Base-by-base conservation (phyloP, 1,140 invertebrate genomes). In the Antheraea pernyi region DNA sequence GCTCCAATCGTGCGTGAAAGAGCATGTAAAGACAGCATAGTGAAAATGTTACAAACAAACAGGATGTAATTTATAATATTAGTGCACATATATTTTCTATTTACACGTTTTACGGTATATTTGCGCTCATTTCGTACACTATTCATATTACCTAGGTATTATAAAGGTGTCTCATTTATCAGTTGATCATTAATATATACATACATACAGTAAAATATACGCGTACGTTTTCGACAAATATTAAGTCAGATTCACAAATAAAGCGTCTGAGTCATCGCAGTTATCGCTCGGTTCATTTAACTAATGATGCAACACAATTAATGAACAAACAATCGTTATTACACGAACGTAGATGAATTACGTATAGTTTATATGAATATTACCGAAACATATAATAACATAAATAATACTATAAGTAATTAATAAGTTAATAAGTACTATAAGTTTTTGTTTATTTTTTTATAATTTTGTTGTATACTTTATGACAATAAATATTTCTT, bases 241-340 rank as follows among this genome's bases (percentile, higher is more conserved):
- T 53, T 53, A 53, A 53, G 46, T 53, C 46, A 53, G 46, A 53
- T 16, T 53, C 16, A 53, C 46, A 53, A 53, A 53, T 16, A 53
- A 53, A 5, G 10, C 46, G 46, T 6, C 46, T 53, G 46, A 53
- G 46, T 53, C 46, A 53, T 42, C 46, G 16, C 46, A 53, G 46
- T 53, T 53, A 53, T 53, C 46, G 46, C 46, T 53, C 46, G 46
- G 46, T n/a, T 53, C 11, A 53, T 53, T 53, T 53, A 53, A 53
- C 46, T 53, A 53, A 53, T 53, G 46, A 53, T 53, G 46, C 46
- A 53, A 53, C 46, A n/a, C 46, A 53, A 53, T 53, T 53, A 53
- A 53, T 53, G 46, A 53, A 53, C 46, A 7, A 53, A 53, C 16
- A 53, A 53, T n/a, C 46, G 13, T 53, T n/a, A 53, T 16, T 11